phyloP scores from a whole-genome alignment of 2,888 invertebrate species.

The Gastrophysa polygoni region DNA sequence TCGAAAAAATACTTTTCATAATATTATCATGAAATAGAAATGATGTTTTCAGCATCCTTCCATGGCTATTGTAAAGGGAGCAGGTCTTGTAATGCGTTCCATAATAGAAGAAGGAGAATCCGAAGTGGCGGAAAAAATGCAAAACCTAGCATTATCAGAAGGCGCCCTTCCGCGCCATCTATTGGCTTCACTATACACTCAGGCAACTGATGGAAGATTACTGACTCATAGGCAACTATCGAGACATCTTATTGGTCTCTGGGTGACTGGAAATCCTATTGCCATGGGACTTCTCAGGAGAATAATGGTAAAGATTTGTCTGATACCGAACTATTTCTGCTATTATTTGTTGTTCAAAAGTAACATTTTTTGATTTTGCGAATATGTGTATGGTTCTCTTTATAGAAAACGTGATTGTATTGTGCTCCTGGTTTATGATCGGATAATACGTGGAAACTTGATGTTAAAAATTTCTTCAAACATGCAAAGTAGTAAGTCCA shows the following conservation, averaged over 20 bases:
- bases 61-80: conserved; percentile 97
- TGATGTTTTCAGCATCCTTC: conserved; percentile 80
- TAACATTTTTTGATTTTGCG: background rate
- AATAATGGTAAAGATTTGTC: conserved; percentile 73
- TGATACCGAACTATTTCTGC: too few species aligned
- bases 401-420: too few species aligned
- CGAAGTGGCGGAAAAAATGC: conserved; percentile 93
- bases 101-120: conserved; percentile 96
- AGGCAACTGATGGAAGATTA: conserved; percentile 78
- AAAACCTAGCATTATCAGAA: conserved; percentile 93
- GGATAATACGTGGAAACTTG: too few species aligned
- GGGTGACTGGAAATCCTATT: conserved; percentile 93
- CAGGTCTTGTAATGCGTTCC: conserved; percentile 95
- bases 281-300: conserved; percentile 85
- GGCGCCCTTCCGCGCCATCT: conserved; percentile 95
- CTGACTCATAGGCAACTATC: conserved; percentile 91
- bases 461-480: too few species aligned
- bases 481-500: too few species aligned
- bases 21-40: background rate
- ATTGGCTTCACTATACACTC: conserved; percentile 85
- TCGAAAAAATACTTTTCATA: too few species aligned
- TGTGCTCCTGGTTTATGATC: too few species aligned
- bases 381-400: too few species aligned
- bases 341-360: background rate
- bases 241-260: conserved; percentile 90